Conservation (phyloP, 2,113 vertebrate species). For the Onychostoma macrolepis region DNA sequence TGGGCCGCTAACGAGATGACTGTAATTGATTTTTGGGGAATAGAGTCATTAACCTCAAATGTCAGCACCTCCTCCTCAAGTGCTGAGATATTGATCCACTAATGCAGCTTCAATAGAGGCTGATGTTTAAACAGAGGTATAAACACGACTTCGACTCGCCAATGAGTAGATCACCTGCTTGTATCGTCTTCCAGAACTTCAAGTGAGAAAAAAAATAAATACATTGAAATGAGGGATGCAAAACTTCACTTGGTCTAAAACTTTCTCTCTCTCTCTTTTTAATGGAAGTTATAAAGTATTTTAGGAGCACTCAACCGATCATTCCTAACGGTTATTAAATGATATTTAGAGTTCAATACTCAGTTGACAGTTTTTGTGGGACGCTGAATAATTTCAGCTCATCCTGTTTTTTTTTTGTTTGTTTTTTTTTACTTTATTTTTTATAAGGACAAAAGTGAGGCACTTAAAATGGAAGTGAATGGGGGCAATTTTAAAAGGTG, state of each 20-base stretch:
- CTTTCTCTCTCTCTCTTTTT: not conserved
- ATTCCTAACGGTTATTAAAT: not conserved
- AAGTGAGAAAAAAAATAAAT: not conserved
- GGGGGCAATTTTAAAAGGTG: not conserved
- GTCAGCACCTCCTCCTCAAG: conserved; percentile 58
- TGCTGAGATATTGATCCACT: conserved; percentile 68
- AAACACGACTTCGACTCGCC: not conserved
- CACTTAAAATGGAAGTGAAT: not conserved
- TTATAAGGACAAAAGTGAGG: not conserved
- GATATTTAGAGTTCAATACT: not conserved
- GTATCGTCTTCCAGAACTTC: conserved; percentile 2
- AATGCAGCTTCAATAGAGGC: conserved; percentile 66
- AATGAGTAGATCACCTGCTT: conserved; percentile 46
- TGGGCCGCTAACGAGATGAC: conserved; percentile 54
- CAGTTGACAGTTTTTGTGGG: not conserved
- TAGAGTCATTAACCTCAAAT: conserved; percentile 65
- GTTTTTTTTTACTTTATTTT: too few species aligned
- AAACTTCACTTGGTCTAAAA: not conserved
- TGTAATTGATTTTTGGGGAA: conserved; percentile 66
- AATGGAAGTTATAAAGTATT: not conserved
- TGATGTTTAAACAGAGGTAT: conserved; percentile 65
- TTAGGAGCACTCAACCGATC: not conserved
- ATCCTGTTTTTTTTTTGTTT: not conserved
- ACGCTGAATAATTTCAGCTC: not conserved
- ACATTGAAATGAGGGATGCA: not conserved